Evolutionary conservation across 37 sponge, comb jelly and placozoan species (phyloP).

Genomic region (Diacarnus erythraeanus): DNA sequence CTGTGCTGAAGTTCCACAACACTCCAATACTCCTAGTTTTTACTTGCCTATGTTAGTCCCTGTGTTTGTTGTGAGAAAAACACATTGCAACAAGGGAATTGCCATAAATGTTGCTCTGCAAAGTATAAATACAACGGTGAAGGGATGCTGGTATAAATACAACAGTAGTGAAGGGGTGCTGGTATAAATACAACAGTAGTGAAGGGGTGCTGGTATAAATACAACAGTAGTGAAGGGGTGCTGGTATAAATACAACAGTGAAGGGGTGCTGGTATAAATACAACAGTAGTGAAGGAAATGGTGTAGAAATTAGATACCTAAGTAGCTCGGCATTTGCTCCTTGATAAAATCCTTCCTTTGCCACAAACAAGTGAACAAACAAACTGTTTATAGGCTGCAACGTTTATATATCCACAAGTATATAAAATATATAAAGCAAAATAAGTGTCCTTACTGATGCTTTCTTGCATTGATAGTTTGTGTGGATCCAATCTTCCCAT

Average conservation of each 20-base stretch:
- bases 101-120: constrained; percentile 70
- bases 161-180: too few species aligned
- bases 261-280: not conserved
- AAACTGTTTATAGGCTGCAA: constrained; percentile 87
- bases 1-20: too few species aligned
- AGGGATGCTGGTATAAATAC: not conserved
- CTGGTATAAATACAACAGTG: too few species aligned
- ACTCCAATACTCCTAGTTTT: too few species aligned
- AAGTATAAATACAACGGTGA: not conserved
- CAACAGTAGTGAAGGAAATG: not conserved
- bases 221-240: too few species aligned
- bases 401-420: not conserved
- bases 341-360: constrained; percentile 62
- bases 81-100: constrained; percentile 71
- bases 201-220: too few species aligned
- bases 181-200: too few species aligned
- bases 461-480: constrained; percentile 31
- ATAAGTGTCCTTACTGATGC: constrained; percentile 48
- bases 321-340: constrained; percentile 73
- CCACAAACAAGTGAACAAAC: constrained; percentile 87
- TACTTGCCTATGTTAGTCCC: constrained; percentile 48
- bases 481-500: constrained; percentile 79
- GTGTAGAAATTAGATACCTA: constrained; percentile 5
- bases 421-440: too few species aligned
- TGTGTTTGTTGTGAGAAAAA: constrained; percentile 36